Evolutionary conservation across 1,140 invertebrate species (phyloP).

Genomic region (Lepidostoma basale): DNA sequence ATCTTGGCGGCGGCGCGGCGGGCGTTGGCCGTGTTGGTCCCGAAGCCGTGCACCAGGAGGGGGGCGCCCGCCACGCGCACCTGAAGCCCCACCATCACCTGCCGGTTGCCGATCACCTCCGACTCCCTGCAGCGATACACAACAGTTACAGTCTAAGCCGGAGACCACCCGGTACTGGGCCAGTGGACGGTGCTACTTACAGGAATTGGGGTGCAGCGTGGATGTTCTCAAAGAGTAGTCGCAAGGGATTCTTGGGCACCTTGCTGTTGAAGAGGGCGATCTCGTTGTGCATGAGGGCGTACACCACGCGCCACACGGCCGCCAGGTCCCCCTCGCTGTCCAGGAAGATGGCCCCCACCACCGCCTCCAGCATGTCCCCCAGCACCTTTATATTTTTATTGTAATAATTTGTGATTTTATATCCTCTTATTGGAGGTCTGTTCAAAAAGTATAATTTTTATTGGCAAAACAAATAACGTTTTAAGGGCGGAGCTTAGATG

Average conservation of each 20-base stretch:
- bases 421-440: no score
- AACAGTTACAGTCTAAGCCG: neutral
- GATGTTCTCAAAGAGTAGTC: slow-evolving; percentile 79
- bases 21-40: slow-evolving; percentile 69
- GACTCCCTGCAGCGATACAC: neutral
- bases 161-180: neutral
- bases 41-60: slow-evolving; percentile 71
- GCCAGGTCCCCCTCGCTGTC: slow-evolving; percentile 82
- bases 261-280: slow-evolving; percentile 77
- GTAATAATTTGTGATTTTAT: no score
- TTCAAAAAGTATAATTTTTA: no score
- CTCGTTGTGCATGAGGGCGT: slow-evolving; percentile 74
- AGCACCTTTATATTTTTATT: slow-evolving; percentile 63
- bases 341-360: slow-evolving; percentile 90
- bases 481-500: no score
- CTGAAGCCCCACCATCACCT: slow-evolving; percentile 67
- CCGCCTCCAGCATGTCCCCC: slow-evolving; percentile 92
- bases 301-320: slow-evolving; percentile 84
- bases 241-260: slow-evolving; percentile 88
- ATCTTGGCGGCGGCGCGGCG: slow-evolving; percentile 78
- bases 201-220: slow-evolving; percentile 64
- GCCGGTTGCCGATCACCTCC: slow-evolving; percentile 41
- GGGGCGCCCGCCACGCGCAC: slow-evolving; percentile 63
- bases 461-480: no score
- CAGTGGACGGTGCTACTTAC: slow-evolving; percentile 53